These are phyloP conservation scores for Hydrophis major DNA, from an alignment of 2,797 vertebrate genomes.

Conservation along the genomic window DNA sequence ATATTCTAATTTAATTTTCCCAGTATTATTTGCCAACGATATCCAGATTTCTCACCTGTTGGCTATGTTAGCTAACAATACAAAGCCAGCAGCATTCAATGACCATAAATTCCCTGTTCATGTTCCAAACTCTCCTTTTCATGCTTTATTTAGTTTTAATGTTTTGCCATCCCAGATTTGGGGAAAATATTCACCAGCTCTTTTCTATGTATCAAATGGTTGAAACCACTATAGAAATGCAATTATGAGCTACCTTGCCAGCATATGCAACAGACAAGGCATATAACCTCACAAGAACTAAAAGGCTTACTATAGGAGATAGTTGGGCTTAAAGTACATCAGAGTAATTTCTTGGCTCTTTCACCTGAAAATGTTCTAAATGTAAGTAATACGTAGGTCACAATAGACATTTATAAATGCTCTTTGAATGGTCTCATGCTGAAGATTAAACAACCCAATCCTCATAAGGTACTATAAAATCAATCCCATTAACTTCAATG, in stretches of 20 bases:
- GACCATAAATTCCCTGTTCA: neutral
- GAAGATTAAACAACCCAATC: neutral
- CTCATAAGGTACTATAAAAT: neutral
- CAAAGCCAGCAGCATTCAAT: neutral
- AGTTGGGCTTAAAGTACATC: neutral
- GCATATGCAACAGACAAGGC: neutral
- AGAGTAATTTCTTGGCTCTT: neutral
- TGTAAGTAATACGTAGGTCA: neutral
- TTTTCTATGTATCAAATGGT: neutral
- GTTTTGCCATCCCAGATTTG: neutral
- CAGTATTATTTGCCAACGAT: neutral
- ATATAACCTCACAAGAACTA: neutral
- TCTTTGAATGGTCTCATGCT: neutral
- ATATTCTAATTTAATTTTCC: neutral
- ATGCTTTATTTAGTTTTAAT: neutral
- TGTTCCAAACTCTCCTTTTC: neutral
- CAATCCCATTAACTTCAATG: neutral
- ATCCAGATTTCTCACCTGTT: neutral
- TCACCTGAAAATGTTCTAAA: neutral
- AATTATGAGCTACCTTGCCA: neutral
- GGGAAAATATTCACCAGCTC: neutral
- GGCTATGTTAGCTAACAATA: neutral
- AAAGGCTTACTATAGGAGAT: neutral
- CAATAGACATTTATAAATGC: neutral
- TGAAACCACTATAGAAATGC: neutral